These are phyloP conservation scores for Herpailurus yagouaroundi DNA, from an alignment of 2,113 vertebrate species.

Conservation along the genomic window DNA sequence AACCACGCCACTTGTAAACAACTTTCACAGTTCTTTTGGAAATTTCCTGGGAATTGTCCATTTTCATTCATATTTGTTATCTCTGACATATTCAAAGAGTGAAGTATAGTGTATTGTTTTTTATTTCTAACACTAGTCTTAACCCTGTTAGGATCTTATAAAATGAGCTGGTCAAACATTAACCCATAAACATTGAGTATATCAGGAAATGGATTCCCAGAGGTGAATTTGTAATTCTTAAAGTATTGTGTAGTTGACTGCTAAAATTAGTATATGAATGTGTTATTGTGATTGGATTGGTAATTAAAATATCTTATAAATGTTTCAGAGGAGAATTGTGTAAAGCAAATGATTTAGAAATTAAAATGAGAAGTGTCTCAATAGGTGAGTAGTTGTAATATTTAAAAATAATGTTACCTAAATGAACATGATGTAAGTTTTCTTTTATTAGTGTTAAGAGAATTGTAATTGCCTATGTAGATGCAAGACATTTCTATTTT, in stretches of 20 bases:
- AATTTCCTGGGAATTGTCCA: not conserved
- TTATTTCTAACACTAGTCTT: constrained; percentile 12
- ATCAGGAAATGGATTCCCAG: constrained; percentile 28
- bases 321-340: not conserved
- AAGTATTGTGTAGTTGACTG: not conserved
- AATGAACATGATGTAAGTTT: not conserved
- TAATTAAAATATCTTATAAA: constrained; percentile 24
- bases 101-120: not conserved
- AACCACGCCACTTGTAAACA: not conserved
- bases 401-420: constrained; percentile 21
- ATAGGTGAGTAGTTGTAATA: not conserved
- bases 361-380: constrained; percentile 8
- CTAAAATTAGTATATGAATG: not conserved
- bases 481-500: not conserved
- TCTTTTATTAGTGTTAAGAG: not conserved
- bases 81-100: not conserved
- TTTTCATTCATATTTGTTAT: constrained; percentile 29
- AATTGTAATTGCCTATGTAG: not conserved
- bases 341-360: constrained; percentile 24
- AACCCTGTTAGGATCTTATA: not conserved
- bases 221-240: not conserved
- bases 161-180: not conserved
- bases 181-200: not conserved
- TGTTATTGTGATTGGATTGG: not conserved
- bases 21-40: constrained; percentile 21